Evolutionary conservation across 2,888 invertebrate species (phyloP).

Genomic region (Eledona agricola): DNA sequence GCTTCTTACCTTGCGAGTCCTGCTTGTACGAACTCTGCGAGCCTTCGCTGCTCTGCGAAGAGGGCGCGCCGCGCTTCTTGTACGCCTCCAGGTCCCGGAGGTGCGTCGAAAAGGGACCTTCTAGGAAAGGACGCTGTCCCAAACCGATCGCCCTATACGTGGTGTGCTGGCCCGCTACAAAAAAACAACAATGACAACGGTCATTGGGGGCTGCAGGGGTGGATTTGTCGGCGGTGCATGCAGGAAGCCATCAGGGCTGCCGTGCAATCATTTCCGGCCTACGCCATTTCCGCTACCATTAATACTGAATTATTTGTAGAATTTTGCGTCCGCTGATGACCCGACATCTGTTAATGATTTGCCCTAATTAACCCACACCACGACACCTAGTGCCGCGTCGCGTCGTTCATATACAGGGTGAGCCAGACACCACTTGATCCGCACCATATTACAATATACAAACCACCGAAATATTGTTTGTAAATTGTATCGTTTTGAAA

Average conservation of each 20-base stretch:
- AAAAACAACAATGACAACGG: background rate
- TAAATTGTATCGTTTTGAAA: too few relatives aligned
- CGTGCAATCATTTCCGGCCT: slow-evolving; percentile 61
- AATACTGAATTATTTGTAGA: slow-evolving; percentile 63
- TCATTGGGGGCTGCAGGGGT: slow-evolving; percentile 1
- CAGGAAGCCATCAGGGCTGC: slow-evolving; percentile 58
- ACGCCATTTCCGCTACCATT: slow-evolving; percentile 60
- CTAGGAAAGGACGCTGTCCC: slow-evolving; percentile 76
- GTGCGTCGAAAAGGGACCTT: slow-evolving; percentile 71
- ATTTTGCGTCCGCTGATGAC: slow-evolving; percentile 58
- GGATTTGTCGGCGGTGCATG: slow-evolving; percentile 13
- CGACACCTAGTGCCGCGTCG: slow-evolving; percentile 39
- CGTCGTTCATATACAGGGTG: too few relatives aligned
- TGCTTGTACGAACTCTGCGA: slow-evolving; percentile 53
- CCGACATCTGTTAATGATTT: slow-evolving; percentile 64
- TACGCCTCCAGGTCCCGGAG: slow-evolving; percentile 75
- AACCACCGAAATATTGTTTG: too few relatives aligned
- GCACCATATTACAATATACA: too few relatives aligned
- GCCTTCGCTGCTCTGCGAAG: slow-evolving; percentile 53
- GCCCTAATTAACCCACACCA: slow-evolving; percentile 62
- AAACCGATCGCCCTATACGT: slow-evolving; percentile 79
- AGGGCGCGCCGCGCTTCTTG: slow-evolving; percentile 69
- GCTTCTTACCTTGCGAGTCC: slow-evolving; percentile 52
- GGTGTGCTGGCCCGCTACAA: slow-evolving; percentile 67
- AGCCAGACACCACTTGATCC: too few relatives aligned